Base-by-base conservation (phyloP, 2,888 invertebrate species). In the Acanthosepion lycidas region DNA sequence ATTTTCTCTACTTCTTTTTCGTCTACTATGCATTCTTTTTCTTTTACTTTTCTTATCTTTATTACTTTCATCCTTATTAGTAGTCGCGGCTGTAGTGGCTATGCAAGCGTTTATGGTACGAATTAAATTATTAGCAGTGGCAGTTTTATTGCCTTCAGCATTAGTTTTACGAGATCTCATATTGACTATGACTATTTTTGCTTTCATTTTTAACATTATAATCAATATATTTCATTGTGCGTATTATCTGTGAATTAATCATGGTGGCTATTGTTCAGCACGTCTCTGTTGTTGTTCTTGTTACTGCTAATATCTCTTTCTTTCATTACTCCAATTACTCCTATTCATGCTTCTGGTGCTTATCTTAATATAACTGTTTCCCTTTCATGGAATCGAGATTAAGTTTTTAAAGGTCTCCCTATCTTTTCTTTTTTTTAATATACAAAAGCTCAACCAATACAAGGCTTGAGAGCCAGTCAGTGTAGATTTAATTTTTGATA, bases 121-220 rank as follows among this genome's bases (percentile, higher is more conserved):
- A 78, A 78, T 78, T 78, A 78, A 78, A 78, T 78, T 78, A 78
- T 78, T 78, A 78, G 78, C 78, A 78, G n/a, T 78, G 78, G 78
- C 78, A 78, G n/a, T 78, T 78, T 78, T 78, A 78, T 78, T n/a
- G n/a, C 78, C 15, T 6, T 18, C 78, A 78, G n/a, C 8, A 33
- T 78, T 78, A 78, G n/a, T n/a, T 78, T 78, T 78, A 78, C n/a
- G 78, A 78, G n/a, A 15, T 78, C 78, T 33, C n/a, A 33, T 78
- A 78, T 78, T 78, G 15, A 78, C 78, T n/a, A 78, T n/a, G 78
- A 78, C 78, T 78, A 78, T n/a, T 78, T 78, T 78, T n/a, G 78
- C 78, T 78, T 78, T 78, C n/a, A 33, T n/a, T 78, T 78, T 78
- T 78, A n/a, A n/a, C 78, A 33, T 78, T 15, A 15, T 78, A 78